A percentile compares a stretch with the other conserved stretches of the same genome.
Evolutionary conservation across 30 jellyfish, hydroid and myxozoan genomes (phyloP).

Genomic region (Turritopsis rubra): DNA sequence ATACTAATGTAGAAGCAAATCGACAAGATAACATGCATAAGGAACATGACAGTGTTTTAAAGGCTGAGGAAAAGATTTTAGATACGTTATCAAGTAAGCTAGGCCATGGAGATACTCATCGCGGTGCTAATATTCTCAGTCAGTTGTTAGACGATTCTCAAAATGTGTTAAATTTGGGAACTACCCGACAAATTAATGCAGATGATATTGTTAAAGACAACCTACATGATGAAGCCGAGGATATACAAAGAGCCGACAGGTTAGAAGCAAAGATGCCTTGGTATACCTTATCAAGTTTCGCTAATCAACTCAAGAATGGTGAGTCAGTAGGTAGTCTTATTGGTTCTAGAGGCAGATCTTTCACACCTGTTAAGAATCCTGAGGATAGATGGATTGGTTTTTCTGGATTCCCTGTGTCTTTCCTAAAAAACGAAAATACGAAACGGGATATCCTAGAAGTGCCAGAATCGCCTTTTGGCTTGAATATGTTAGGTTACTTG

Average conservation of each 20-base stretch:
- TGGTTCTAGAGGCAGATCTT: conserved; percentile 7
- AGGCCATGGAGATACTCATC: conserved; percentile 74
- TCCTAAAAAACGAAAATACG: neutral
- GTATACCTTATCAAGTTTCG: conserved; percentile 4
- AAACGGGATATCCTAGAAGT: neutral
- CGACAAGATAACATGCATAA: conserved; percentile 62
- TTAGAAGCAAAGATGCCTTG: neutral
- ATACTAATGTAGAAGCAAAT: conserved; percentile 56
- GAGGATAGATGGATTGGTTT: conserved; percentile 1
- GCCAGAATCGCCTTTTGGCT: conserved; percentile 4
- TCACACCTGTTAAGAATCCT: conserved; percentile 1
- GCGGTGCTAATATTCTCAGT: conserved; percentile 49
- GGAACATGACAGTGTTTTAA: conserved; percentile 23
- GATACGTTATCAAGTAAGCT: conserved; percentile 14
- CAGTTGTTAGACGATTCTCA: conserved; percentile 48
- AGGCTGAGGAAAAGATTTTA: conserved; percentile 20
- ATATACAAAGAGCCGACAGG: neutral
- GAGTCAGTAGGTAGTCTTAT: conserved; percentile 3
- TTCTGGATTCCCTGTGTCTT: conserved; percentile 25
- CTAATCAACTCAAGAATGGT: neutral
- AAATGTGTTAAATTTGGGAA: conserved; percentile 10
- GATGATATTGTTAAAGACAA: neutral
- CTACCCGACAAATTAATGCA: neutral
- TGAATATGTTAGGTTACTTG: neutral
- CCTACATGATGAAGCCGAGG: conserved; percentile 5